phyloP scores from a whole-genome alignment of 2,113 vertebrate genomes.

The Acanthisitta chloris region DNA sequence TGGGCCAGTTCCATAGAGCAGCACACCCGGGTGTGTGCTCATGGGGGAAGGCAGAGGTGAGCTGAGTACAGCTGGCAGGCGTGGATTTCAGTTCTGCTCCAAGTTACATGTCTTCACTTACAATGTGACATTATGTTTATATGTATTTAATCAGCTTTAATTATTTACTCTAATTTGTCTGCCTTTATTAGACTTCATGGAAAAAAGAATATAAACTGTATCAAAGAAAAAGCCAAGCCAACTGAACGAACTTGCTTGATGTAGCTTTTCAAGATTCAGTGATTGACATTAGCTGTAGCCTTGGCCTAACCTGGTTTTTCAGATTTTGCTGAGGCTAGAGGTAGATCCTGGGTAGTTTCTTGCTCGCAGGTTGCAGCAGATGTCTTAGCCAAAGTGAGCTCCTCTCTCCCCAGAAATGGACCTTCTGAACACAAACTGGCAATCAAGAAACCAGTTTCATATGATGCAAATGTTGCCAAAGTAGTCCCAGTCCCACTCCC shows the following conservation, averaged over 20 bases:
- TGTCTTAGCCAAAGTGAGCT: not conserved
- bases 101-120: not conserved
- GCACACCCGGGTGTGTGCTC: not conserved
- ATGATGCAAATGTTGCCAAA: not conserved
- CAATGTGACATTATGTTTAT: conserved; percentile 1
- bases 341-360: not conserved
- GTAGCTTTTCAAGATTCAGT: not conserved
- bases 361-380: not conserved
- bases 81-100: conserved; percentile 30
- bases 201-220: not conserved
- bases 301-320: not conserved
- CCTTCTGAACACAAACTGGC: not conserved
- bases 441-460: not conserved
- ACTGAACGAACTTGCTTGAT: not conserved
- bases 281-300: not conserved
- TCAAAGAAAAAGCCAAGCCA: conserved; percentile 5
- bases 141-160: not conserved
- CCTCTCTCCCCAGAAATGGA: not conserved
- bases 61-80: not conserved
- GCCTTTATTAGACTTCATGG: not conserved
- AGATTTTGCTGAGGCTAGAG: not conserved
- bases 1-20: not conserved
- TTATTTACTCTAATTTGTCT: not conserved
- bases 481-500: not conserved
- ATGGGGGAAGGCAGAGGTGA: conserved; percentile 20